Conservation (phyloP, 2,113 vertebrate species). For the Chloropsis cyanopogon region DNA sequence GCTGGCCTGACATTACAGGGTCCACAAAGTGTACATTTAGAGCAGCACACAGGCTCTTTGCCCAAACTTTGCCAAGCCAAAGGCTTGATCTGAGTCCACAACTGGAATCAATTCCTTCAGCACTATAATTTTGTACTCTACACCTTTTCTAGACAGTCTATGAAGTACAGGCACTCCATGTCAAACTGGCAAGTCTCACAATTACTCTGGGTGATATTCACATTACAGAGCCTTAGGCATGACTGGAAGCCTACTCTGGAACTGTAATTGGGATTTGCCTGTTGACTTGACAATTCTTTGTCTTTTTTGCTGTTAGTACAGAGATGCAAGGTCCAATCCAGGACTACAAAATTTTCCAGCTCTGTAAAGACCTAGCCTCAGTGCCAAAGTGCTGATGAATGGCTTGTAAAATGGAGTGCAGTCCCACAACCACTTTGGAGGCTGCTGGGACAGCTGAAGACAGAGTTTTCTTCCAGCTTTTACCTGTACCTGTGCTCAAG, state of each 20-base stretch:
- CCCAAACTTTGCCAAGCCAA: neutral
- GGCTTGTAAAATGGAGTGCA: neutral
- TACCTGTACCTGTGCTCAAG: neutral
- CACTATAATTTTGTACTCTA: neutral
- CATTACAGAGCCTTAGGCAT: neutral
- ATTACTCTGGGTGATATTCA: neutral
- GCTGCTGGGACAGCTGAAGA: neutral
- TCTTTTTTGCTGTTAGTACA: neutral
- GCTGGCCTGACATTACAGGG: neutral
- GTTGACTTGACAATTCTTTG: neutral
- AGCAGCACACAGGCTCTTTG: neutral
- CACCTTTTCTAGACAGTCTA: neutral
- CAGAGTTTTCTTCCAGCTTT: neutral
- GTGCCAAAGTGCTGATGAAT: neutral
- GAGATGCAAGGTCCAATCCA: neutral
- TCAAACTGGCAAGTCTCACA: neutral
- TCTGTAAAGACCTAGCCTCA: neutral
- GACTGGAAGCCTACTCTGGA: neutral
- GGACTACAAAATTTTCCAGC: neutral
- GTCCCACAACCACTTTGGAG: neutral
- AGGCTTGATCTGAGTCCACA: neutral
- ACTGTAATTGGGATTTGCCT: neutral
- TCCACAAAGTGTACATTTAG: neutral
- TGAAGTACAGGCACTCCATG: neutral
- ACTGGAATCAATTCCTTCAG: neutral